Evolutionary conservation across 2,888 invertebrate species (phyloP).

Genomic region (Cybosia mesomella): DNA sequence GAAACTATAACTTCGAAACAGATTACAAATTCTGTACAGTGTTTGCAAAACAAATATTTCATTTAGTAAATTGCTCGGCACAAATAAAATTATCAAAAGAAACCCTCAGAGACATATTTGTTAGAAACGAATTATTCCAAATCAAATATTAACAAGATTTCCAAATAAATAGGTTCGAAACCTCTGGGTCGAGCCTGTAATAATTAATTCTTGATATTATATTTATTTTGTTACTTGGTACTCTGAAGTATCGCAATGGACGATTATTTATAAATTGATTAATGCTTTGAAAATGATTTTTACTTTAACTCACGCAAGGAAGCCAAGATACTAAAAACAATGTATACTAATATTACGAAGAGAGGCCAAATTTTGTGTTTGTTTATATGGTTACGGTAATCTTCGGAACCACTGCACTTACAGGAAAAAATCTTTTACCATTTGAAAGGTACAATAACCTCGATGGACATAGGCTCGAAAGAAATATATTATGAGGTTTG

Average conservation of each 20-base stretch:
- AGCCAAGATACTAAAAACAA: neutral
- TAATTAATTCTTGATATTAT: neutral
- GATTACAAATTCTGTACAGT: neutral
- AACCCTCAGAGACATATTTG: slow-evolving; percentile 32
- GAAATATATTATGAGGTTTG: no score
- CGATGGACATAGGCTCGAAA: no score
- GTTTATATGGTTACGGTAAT: no score
- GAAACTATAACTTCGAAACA: neutral
- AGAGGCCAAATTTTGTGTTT: no score
- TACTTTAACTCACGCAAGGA: neutral
- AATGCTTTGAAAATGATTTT: neutral
- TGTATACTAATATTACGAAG: no score
- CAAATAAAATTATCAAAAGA: slow-evolving; percentile 38
- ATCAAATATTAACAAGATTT: neutral
- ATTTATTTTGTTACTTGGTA: neutral
- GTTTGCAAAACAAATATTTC: slow-evolving; percentile 26
- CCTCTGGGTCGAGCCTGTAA: neutral
- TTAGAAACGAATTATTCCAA: slow-evolving; percentile 24
- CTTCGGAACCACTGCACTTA: no score
- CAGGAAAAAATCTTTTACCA: no score
- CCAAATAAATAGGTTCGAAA: neutral
- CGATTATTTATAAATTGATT: neutral
- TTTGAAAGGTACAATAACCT: no score
- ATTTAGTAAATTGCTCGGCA: slow-evolving; percentile 40
- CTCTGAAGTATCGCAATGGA: neutral